phyloP scores from a whole-genome alignment of 1,140 invertebrate genomes.

The Ceratina japonica region DNA sequence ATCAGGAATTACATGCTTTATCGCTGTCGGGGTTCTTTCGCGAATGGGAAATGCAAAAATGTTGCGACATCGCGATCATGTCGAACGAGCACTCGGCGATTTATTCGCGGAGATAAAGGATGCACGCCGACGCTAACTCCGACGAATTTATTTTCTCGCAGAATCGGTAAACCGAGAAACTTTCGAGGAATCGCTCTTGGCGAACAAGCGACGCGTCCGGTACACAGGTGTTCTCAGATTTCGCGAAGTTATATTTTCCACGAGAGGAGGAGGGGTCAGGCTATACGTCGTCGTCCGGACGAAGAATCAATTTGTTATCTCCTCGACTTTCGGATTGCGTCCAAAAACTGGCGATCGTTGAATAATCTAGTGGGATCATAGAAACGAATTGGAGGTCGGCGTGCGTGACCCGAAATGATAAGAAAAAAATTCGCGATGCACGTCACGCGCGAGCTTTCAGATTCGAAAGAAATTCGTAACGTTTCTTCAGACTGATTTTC shows the following conservation, averaged over 20 bases:
- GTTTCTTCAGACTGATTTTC: constrained; percentile 5
- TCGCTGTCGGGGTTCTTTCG: background rate
- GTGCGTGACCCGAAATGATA: background rate
- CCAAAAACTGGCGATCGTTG: too few relatives aligned
- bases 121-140: background rate
- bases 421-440: constrained; percentile 25
- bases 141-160: constrained; percentile 1
- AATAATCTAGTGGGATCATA: too few relatives aligned
- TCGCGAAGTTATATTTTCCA: background rate
- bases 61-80: background rate
- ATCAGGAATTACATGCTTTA: constrained; percentile 54
- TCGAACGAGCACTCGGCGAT: background rate
- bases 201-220: background rate
- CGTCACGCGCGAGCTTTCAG: constrained; percentile 49
- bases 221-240: background rate
- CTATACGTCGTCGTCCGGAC: background rate
- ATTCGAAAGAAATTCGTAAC: constrained; percentile 54
- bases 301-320: background rate
- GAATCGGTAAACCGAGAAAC: background rate
- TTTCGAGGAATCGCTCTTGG: background rate
- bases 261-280: background rate
- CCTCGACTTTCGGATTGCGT: background rate
- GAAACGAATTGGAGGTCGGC: too few relatives aligned
- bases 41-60: constrained; percentile 24
- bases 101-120: background rate